Evolutionary conservation across 2,113 vertebrate genomes (phyloP).

Genomic region (Bubo blakistoni): DNA sequence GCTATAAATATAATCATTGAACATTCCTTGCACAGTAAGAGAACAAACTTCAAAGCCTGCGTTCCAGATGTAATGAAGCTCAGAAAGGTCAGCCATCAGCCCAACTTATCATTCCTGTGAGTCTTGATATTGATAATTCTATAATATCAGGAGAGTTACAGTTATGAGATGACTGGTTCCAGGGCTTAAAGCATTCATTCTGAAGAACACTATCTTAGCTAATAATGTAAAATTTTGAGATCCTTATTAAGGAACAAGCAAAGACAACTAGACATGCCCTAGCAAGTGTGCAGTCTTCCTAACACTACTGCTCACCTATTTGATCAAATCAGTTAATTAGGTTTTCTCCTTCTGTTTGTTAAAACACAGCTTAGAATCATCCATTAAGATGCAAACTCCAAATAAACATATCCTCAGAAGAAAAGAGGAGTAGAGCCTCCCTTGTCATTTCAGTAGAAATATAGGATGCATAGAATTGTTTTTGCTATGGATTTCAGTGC

Average conservation of each 20-base stretch:
- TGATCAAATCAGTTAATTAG: not conserved
- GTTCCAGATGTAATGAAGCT: slow-evolving; percentile 4
- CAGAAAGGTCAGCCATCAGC: not conserved
- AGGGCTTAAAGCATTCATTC: not conserved
- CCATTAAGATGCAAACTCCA: not conserved
- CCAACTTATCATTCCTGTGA: not conserved
- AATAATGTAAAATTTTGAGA: not conserved
- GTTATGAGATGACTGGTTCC: not conserved
- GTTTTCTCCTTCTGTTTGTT: not conserved
- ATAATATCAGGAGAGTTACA: not conserved
- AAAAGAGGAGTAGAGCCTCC: not conserved
- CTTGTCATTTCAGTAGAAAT: not conserved
- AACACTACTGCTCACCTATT: not conserved
- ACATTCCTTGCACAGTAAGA: not conserved
- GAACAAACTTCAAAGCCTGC: not conserved
- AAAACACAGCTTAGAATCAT: not conserved
- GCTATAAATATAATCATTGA: not conserved
- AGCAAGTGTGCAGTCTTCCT: not conserved
- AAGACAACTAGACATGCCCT: not conserved
- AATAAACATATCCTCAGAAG: not conserved
- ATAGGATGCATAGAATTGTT: fast-evolving
- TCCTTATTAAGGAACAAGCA: not conserved
- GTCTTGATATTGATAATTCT: not conserved
- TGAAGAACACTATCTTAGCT: not conserved
- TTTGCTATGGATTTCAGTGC: not conserved